phyloP scores from a whole-genome alignment of 2,797 vertebrate genomes.

The Pyrocephalus nanus region DNA sequence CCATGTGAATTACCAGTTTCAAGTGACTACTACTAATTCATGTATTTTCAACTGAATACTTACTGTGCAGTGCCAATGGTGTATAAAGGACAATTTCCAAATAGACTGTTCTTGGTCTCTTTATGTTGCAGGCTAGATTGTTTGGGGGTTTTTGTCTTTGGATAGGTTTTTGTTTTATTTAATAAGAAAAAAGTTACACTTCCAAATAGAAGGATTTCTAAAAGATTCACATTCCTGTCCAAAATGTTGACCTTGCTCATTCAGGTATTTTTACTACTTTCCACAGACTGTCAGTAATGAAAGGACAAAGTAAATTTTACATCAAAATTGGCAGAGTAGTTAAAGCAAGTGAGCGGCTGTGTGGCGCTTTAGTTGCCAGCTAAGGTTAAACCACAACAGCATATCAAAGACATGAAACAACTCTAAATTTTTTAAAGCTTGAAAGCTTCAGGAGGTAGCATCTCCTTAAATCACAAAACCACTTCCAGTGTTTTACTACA shows the following conservation, averaged over 20 bases:
- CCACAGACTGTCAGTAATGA: not conserved
- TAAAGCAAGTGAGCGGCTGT: rapidly evolving
- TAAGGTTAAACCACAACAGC: not conserved
- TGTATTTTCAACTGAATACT: not conserved
- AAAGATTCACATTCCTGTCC: not conserved
- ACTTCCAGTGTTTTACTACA: not conserved
- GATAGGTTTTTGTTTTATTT: not conserved
- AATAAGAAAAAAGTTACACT: not conserved
- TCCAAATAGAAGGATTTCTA: not conserved
- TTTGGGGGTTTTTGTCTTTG: not conserved
- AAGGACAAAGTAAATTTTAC: not conserved
- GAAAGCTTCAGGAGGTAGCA: not conserved
- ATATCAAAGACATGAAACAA: not conserved
- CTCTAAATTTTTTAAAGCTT: not conserved
- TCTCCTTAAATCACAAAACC: not conserved
- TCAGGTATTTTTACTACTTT: not conserved
- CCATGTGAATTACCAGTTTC: not conserved
- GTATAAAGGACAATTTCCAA: not conserved
- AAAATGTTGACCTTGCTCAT: not conserved
- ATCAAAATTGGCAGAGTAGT: not conserved
- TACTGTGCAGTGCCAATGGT: not conserved
- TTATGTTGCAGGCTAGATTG: not conserved
- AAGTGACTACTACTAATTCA: not conserved
- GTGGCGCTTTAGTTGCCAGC: rapidly evolving
- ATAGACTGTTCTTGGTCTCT: not conserved